These are phyloP conservation scores for Himalopsyche japonica DNA, from an alignment of 2,888 invertebrate species.

Conservation along the genomic window DNA sequence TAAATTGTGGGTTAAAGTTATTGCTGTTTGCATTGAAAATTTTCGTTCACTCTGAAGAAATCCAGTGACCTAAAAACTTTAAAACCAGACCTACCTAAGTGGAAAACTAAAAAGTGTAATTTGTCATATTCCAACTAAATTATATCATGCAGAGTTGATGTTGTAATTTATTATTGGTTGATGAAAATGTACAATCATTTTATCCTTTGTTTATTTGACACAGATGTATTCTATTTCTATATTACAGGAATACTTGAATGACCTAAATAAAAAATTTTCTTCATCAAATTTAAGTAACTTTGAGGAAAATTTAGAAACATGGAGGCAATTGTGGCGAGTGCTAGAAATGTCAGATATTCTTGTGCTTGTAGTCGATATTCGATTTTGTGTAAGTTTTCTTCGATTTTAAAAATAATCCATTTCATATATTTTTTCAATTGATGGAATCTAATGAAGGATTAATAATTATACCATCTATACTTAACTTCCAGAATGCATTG, in stretches of 20 bases:
- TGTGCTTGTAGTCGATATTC: slow-evolving; percentile 84
- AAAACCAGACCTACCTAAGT: too few relatives aligned
- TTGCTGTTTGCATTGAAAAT: too few relatives aligned
- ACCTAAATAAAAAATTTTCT: slow-evolving; percentile 64
- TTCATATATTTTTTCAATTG: not conserved
- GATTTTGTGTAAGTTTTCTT: slow-evolving; percentile 70
- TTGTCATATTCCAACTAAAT: too few relatives aligned
- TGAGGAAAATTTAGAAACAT: slow-evolving; percentile 93
- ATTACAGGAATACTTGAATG: slow-evolving; percentile 73
- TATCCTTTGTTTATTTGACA: too few relatives aligned
- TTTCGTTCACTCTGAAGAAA: too few relatives aligned
- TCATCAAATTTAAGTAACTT: slow-evolving; percentile 78
- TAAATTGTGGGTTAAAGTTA: too few relatives aligned
- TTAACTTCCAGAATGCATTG: slow-evolving; percentile 66
- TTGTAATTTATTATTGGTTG: too few relatives aligned
- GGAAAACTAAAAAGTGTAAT: too few relatives aligned
- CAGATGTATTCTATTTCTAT: slow-evolving; percentile 11
- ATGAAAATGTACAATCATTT: too few relatives aligned
- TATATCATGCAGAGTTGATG: too few relatives aligned
- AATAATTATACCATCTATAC: not conserved
- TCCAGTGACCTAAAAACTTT: too few relatives aligned
- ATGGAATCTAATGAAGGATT: not conserved
- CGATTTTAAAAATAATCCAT: not conserved
- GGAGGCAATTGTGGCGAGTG: slow-evolving; percentile 95
- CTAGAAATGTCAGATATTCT: slow-evolving; percentile 92